phyloP scores from a whole-genome alignment of 2,797 vertebrate genomes.

The Galaxias olidus region DNA sequence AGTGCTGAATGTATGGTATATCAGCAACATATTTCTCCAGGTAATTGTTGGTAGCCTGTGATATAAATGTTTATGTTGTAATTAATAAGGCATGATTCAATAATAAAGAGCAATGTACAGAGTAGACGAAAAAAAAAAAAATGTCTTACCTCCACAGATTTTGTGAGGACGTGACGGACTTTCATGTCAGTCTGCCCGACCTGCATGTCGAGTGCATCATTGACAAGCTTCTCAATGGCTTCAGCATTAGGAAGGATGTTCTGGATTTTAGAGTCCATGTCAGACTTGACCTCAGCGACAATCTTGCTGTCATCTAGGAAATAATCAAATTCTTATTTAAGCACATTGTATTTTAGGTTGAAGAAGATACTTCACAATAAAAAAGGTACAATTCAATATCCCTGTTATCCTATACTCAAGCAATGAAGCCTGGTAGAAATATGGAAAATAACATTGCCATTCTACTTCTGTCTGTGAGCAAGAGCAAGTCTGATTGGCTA shows the following conservation, averaged over 20 bases:
- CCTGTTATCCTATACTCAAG: too few species aligned
- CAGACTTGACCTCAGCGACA: conserved; percentile 81
- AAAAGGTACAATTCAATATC: too few species aligned
- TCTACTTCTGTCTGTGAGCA: too few species aligned
- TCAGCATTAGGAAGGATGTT: conserved; percentile 59
- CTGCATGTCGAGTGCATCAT: conserved; percentile 75
- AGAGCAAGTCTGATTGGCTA: too few species aligned
- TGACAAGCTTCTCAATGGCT: conserved; percentile 60
- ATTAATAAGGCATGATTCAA: too few species aligned
- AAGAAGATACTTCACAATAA: too few species aligned
- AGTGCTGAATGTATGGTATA: conserved; percentile 76
- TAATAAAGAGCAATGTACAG: too few species aligned
- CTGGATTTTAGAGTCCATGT: conserved; percentile 73
- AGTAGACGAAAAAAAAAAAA: too few species aligned
- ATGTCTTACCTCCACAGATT: conserved; percentile 79
- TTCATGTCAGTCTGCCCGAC: conserved; percentile 84
- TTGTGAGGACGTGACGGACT: conserved; percentile 80
- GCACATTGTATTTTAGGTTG: too few species aligned
- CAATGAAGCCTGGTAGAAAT: too few species aligned
- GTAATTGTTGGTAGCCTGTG: conserved; percentile 82
- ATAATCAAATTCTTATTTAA: too few species aligned
- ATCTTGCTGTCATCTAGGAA: conserved; percentile 81
- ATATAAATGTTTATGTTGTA: conserved; percentile 27
- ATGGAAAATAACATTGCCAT: too few species aligned
- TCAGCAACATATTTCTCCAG: conserved; percentile 73